These are phyloP conservation scores for Seriola quinqueradiata DNA, from an alignment of 2,113 vertebrate genomes.

Conservation along the genomic window DNA sequence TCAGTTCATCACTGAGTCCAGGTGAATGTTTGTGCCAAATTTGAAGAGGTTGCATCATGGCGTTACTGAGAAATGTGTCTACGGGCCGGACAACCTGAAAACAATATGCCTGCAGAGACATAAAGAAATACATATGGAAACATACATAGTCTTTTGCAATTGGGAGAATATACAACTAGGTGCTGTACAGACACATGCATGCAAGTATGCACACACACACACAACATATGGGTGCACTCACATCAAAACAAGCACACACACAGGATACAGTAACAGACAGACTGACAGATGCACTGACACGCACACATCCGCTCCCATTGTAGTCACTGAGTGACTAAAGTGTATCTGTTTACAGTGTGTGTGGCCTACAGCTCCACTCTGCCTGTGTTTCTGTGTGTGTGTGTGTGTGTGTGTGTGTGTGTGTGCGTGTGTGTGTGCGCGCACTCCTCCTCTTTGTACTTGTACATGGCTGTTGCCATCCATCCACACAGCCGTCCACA, in stretches of 20 bases:
- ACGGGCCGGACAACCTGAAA: too few species aligned
- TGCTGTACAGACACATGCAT: too few species aligned
- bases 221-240: not conserved
- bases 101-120: too few species aligned
- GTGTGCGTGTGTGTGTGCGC: not conserved
- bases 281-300: not conserved
- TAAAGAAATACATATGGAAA: too few species aligned
- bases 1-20: too few species aligned
- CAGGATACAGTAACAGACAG: not conserved
- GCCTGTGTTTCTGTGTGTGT: not conserved
- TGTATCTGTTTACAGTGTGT: not conserved
- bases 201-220: not conserved
- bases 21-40: too few species aligned
- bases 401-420: not conserved
- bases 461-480: conserved; percentile 8
- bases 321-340: conserved; percentile 12
- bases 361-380: not conserved
- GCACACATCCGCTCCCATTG: not conserved
- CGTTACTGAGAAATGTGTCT: too few species aligned
- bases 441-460: not conserved
- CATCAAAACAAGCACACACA: not conserved
- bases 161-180: too few species aligned
- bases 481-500: conserved; percentile 16
- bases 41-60: too few species aligned
- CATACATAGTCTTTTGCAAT: not conserved